These are phyloP conservation scores for Eubasilissa regina DNA, from an alignment of 1,140 invertebrate genomes.

Conservation along the genomic window DNA sequence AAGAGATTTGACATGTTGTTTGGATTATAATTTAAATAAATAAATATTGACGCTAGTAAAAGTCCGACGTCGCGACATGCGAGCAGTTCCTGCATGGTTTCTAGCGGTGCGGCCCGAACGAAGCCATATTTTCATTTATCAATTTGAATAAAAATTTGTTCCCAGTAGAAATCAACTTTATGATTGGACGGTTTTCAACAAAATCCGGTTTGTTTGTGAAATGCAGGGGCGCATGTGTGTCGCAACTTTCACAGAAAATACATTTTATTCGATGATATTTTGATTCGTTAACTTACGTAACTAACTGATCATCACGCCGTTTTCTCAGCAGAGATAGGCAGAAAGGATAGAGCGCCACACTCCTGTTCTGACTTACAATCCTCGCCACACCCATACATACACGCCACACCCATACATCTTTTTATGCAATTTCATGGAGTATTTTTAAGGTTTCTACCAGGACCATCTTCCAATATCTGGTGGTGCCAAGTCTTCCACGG, in stretches of 20 bases:
- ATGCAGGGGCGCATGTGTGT: slow-evolving; percentile 16
- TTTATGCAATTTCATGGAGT: too few relatives aligned
- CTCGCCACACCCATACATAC: too few relatives aligned
- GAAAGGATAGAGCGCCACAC: too few relatives aligned
- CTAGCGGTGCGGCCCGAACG: neutral
- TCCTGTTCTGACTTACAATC: too few relatives aligned
- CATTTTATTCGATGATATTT: neutral
- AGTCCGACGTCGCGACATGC: neutral
- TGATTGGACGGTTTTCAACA: slow-evolving; percentile 57
- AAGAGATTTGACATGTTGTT: slow-evolving; percentile 16
- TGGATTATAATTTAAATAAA: slow-evolving; percentile 24
- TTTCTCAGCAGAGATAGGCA: too few relatives aligned
- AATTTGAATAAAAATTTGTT: slow-evolving; percentile 53
- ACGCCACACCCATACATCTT: too few relatives aligned
- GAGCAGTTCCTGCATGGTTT: neutral
- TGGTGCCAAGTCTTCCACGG: too few relatives aligned
- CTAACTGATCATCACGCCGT: too few relatives aligned
- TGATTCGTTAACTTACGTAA: too few relatives aligned
- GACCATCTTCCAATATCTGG: too few relatives aligned
- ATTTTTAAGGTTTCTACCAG: too few relatives aligned
- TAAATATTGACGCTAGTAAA: neutral
- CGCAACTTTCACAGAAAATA: neutral
- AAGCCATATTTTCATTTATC: slow-evolving; percentile 42
- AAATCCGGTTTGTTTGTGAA: slow-evolving; percentile 57
- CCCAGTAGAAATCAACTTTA: slow-evolving; percentile 56